Percentiles rank a stretch among this genome's conserved stretches.
Conservation (phyloP, 2,888 invertebrate species). For the Chorisops tibialis region DNA sequence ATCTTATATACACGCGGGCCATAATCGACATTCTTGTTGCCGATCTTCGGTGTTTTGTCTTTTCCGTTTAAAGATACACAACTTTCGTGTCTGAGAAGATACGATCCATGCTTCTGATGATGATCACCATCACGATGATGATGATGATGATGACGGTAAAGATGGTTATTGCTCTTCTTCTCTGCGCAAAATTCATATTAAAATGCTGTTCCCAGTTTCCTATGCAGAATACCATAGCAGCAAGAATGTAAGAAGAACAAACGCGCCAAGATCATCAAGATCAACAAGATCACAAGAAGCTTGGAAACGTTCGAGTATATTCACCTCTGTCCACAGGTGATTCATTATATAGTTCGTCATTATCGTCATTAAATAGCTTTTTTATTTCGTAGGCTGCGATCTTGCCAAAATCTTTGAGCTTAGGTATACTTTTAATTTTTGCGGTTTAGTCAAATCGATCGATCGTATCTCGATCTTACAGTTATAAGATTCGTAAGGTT, state of each 20-base stretch:
- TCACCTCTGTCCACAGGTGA: conserved; percentile 2
- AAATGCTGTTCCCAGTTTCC: no score
- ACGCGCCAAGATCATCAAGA: conserved; percentile 2
- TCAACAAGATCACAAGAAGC: background rate
- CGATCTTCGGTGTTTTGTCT: conserved; percentile 16
- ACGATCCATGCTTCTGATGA: no score
- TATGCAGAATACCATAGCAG: no score
- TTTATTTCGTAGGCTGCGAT: background rate
- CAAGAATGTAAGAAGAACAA: no score
- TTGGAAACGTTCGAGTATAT: conserved; percentile 8
- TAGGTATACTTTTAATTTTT: conserved; percentile 21
- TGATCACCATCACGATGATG: no score
- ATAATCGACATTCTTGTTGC: conserved; percentile 16
- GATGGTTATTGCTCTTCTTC: no score
- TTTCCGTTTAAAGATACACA: conserved; percentile 2
- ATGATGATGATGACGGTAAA: no score
- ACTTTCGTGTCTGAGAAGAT: no score
- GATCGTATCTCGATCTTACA: no score
- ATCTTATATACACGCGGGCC: conserved; percentile 10
- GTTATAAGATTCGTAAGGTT: no score
- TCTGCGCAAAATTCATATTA: no score
- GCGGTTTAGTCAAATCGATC: background rate
- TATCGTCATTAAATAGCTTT: no score
- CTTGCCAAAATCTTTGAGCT: background rate
- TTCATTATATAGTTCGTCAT: background rate